Conservation (phyloP, 2,797 vertebrate genomes). For the Esox lucius region DNA sequence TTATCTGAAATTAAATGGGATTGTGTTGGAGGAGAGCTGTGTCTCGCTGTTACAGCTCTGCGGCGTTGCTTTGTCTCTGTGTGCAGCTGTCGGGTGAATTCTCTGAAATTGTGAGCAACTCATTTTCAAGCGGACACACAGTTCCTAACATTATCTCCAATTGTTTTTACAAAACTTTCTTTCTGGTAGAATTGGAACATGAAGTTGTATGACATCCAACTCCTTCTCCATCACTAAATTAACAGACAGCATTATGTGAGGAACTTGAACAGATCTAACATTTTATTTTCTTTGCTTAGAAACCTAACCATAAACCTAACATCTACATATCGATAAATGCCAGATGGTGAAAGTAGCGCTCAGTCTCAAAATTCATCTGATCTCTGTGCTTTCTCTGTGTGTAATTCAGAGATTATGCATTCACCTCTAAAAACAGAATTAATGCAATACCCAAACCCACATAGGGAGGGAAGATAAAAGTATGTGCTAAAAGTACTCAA, state of each 20-base stretch:
- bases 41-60: slow-evolving; percentile 1
- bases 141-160: slow-evolving; percentile 49
- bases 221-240: background rate
- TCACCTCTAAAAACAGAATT: slow-evolving; percentile 53
- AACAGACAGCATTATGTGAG: background rate
- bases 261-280: background rate
- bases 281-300: background rate
- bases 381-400: slow-evolving; percentile 37
- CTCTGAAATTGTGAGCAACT: slow-evolving; percentile 29
- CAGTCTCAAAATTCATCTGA: slow-evolving; percentile 1
- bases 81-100: slow-evolving; percentile 14
- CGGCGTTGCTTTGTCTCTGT: slow-evolving; percentile 8
- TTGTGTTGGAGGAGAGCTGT: slow-evolving; percentile 22
- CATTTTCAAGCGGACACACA: slow-evolving; percentile 25
- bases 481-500: slow-evolving; percentile 55
- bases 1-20: slow-evolving; percentile 25
- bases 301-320: too few relatives aligned
- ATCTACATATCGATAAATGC: background rate
- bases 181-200: background rate
- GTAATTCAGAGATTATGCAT: slow-evolving; percentile 58
- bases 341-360: background rate
- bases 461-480: slow-evolving; percentile 56
- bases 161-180: slow-evolving; percentile 49
- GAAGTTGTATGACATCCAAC: background rate
- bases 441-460: slow-evolving; percentile 46